Percentiles rank a stretch among this genome's conserved stretches.
These are phyloP conservation scores for Graptemys geographica DNA, from an alignment of 2,797 vertebrate genomes.

Conservation along the genomic window DNA sequence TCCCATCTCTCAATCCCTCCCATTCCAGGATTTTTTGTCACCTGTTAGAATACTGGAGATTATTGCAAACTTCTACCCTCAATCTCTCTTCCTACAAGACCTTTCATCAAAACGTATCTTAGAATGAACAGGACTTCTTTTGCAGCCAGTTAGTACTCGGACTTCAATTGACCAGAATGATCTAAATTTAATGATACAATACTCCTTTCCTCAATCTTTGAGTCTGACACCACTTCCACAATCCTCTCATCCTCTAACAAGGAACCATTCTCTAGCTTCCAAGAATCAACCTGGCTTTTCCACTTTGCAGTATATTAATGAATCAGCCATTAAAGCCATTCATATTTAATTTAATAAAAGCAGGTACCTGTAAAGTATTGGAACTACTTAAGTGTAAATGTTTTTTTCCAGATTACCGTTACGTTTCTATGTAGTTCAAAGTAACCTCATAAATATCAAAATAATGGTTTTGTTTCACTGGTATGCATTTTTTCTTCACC, in stretches of 20 bases:
- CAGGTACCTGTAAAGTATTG: neutral
- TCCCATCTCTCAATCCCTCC: neutral
- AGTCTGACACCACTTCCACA: neutral
- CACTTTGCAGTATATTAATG: neutral
- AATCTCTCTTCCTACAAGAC: neutral
- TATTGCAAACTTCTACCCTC: neutral
- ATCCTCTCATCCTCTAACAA: neutral
- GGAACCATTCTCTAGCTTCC: neutral
- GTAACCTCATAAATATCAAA: neutral
- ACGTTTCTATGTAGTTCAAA: neutral
- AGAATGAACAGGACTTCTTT: neutral
- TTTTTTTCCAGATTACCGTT: no score
- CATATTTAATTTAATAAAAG: neutral
- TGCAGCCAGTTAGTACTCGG: fast-evolving
- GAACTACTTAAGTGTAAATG: neutral
- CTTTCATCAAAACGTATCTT: neutral
- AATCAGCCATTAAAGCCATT: neutral
- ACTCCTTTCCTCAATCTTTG: neutral
- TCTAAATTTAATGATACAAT: neutral
- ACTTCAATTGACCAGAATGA: neutral
- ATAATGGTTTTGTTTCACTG: neutral
- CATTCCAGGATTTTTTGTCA: neutral
- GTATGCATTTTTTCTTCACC: neutral
- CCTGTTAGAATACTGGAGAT: neutral
- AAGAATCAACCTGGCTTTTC: neutral